A percentile compares a stretch with the other conserved stretches of the same genome.
phyloP scores from a whole-genome alignment of 2,113 vertebrate genomes.

The Etia nguti region DNA sequence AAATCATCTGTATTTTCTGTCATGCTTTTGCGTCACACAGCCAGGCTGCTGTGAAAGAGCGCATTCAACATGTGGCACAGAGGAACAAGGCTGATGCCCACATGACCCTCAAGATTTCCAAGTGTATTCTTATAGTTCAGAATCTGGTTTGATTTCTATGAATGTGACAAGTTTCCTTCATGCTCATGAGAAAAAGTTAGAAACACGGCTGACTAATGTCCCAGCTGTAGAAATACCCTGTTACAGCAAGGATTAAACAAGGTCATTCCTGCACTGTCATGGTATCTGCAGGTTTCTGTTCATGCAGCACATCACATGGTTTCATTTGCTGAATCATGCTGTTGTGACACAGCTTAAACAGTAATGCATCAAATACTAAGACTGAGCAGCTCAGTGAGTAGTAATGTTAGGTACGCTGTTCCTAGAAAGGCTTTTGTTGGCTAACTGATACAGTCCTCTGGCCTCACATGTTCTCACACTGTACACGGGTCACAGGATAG shows the following conservation, averaged over 20 bases:
- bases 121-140: neutral
- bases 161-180: neutral
- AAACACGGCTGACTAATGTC: neutral
- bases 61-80: slow-evolving; percentile 52
- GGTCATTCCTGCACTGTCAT: neutral
- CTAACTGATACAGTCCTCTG: accelerated
- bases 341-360: neutral
- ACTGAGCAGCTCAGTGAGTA: neutral
- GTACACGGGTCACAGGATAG: neutral
- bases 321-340: neutral
- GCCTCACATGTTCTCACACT: neutral
- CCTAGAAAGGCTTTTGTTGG: neutral
- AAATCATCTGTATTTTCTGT: slow-evolving; percentile 5
- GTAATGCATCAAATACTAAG: neutral
- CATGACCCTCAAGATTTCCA: slow-evolving; percentile 33
- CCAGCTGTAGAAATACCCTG: neutral
- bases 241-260: neutral
- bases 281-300: neutral
- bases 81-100: slow-evolving; percentile 27
- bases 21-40: slow-evolving; percentile 50
- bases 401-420: neutral
- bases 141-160: neutral
- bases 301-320: neutral
- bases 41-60: slow-evolving; percentile 54
- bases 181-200: neutral